Evolutionary conservation across 2,888 invertebrate species (phyloP), one percentile per base, ranked within the genome.

Genomic region (Rapana venosa): DNA sequence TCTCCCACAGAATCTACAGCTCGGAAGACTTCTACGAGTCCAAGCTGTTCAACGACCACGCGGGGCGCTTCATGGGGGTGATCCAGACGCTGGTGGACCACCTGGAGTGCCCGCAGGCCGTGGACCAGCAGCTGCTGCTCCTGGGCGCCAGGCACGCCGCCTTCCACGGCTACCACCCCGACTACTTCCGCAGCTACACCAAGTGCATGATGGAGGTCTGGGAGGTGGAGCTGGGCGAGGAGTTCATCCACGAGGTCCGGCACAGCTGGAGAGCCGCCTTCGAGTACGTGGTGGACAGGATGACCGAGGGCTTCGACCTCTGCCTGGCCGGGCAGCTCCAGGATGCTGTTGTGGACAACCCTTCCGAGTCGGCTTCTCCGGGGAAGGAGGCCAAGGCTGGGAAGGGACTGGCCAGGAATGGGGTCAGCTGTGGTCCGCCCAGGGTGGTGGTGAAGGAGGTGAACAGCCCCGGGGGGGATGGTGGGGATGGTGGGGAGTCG

Each of bases 141-240:
- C 92, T 95, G 36, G 95, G 95, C 35, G 95, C 95, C n/a, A 92
- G 93, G 85, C 95, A 95, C 88, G 95, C 93, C 30, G 92, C 93
- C 26, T 93, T 94, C n/a, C 91, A 93, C 1, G 93, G 93, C 15
- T 94, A 94, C 91, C 92, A 93, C 87, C 89, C 92, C 32, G 93
- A 93, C 77, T 94, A 94, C 91, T 95, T 95, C 87, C 86, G 91
- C 11, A 90, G 94, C 26, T 95, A 93, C 92, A 92, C 92, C 88
- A 95, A 93, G 89, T 93, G 94, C 88, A 90, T 94, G 90, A 87
- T 94, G 84, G 93, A 94, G 20, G 94, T 93, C 2, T 94, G 94
- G 94, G 94, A 95, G 90, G 90, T 91, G 58, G 94, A 94, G n/a
- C 94, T 95, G 15, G 94, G 94, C 2, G 95, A 95, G 89, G 95